Conservation (phyloP, 1,140 invertebrate species). For the Micrasema minimum region DNA sequence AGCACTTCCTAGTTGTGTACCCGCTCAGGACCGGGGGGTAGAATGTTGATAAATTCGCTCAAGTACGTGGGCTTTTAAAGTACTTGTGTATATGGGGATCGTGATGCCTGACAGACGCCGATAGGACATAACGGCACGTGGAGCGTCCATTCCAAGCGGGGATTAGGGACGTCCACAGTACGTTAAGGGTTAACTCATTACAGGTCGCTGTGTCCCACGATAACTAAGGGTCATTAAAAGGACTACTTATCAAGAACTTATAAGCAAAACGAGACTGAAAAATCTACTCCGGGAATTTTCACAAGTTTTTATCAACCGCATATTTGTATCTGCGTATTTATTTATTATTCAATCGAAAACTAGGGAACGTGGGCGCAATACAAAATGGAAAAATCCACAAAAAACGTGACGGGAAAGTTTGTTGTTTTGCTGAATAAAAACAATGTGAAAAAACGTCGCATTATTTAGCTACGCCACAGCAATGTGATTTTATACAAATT, state of each 20-base stretch:
- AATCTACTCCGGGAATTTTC: background rate
- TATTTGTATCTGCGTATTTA: no score
- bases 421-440: background rate
- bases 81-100: background rate
- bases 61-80: conserved; percentile 21
- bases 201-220: conserved; percentile 1
- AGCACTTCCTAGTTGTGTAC: no score
- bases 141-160: conserved; percentile 7
- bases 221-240: conserved; percentile 2
- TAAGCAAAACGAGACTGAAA: no score
- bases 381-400: conserved; percentile 19
- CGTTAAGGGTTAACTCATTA: background rate
- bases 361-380: background rate
- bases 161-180: background rate
- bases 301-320: background rate
- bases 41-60: conserved; percentile 28
- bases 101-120: conserved; percentile 19
- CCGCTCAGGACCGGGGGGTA: conserved; percentile 3
- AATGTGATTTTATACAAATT: conserved; percentile 12
- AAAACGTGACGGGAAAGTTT: conserved; percentile 9
- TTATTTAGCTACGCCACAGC: conserved; percentile 23
- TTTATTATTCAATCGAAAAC: no score
- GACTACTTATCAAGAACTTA: background rate
- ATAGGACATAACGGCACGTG: conserved; percentile 23
- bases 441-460: conserved; percentile 25